Evolutionary conservation across 2,797 vertebrate species (phyloP).

Genomic region (Paedocypris micromegethes): DNA sequence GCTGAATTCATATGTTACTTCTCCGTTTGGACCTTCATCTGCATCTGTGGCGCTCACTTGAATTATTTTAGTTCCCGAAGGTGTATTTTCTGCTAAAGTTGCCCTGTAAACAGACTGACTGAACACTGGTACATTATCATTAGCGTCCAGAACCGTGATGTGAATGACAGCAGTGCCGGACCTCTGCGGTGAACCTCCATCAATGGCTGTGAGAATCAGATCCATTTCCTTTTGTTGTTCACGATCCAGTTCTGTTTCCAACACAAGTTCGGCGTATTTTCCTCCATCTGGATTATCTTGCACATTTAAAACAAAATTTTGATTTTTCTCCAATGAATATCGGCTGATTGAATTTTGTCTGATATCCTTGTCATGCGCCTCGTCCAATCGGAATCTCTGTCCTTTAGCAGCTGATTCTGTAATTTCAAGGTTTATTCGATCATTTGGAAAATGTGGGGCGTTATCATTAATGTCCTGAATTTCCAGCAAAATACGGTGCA

Average conservation of each 20-base stretch:
- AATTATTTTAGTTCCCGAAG: too few relatives aligned
- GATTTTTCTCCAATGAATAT: conserved; percentile 55
- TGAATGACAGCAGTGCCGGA: too few relatives aligned
- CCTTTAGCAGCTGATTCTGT: conserved; percentile 32
- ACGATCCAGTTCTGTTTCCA: too few relatives aligned
- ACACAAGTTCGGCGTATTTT: conserved; percentile 50
- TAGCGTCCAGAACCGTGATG: too few relatives aligned
- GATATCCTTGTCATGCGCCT: conserved; percentile 56
- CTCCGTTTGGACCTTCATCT: too few relatives aligned
- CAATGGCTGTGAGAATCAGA: too few relatives aligned
- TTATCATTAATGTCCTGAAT: conserved; percentile 51
- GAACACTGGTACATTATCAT: too few relatives aligned
- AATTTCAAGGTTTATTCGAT: conserved; percentile 46
- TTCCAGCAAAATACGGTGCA: conserved; percentile 41
- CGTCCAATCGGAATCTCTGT: conserved; percentile 48
- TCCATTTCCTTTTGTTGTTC: too few relatives aligned
- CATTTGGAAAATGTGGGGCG: conserved; percentile 39
- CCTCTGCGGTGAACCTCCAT: too few relatives aligned
- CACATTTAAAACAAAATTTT: conserved; percentile 56
- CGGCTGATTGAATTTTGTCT: conserved; percentile 53
- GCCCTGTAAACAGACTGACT: too few relatives aligned
- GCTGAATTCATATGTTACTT: background rate
- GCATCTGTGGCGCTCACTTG: too few relatives aligned
- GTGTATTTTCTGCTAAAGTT: too few relatives aligned
- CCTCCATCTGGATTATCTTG: conserved; percentile 30